Evolutionary conservation across 2,113 vertebrate species (phyloP).

Genomic region (Grus americana): DNA sequence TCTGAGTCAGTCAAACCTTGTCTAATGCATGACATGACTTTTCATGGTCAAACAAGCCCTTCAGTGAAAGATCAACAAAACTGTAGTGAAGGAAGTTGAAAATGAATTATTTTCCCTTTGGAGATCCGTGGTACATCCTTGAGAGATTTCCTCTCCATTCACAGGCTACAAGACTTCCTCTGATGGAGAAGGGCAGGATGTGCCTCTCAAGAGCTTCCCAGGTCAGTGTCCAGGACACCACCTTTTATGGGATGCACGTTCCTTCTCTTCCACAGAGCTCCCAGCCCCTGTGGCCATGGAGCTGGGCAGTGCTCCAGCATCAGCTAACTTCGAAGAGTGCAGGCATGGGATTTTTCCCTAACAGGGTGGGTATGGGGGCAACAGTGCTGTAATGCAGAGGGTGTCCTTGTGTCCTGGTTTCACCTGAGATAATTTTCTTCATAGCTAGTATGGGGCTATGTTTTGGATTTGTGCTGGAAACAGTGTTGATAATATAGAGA

Average conservation of each 20-base stretch:
- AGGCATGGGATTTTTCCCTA: neutral
- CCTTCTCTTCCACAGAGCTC: neutral
- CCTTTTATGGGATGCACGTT: neutral
- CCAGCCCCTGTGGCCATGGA: neutral
- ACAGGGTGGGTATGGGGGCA: neutral
- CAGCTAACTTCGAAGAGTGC: neutral
- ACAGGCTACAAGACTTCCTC: slow-evolving; percentile 34
- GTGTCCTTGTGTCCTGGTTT: neutral
- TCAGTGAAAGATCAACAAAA: neutral
- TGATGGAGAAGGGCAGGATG: slow-evolving; percentile 47
- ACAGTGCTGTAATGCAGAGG: neutral
- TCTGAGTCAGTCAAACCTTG: neutral
- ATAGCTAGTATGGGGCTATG: too few relatives aligned
- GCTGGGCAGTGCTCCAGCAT: neutral
- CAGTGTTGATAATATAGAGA: too few relatives aligned
- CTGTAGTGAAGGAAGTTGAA: slow-evolving; percentile 30
- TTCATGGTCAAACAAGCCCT: neutral
- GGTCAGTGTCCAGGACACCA: neutral
- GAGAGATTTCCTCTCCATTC: slow-evolving; percentile 44
- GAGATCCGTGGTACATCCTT: slow-evolving; percentile 20
- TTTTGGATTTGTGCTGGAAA: too few relatives aligned
- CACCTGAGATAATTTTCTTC: too few relatives aligned
- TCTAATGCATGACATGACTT: neutral
- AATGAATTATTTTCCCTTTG: neutral
- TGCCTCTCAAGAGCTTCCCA: slow-evolving; percentile 5